These are phyloP conservation scores for Nebria brevicollis DNA, from an alignment of 2,888 invertebrate species.

Conservation along the genomic window DNA sequence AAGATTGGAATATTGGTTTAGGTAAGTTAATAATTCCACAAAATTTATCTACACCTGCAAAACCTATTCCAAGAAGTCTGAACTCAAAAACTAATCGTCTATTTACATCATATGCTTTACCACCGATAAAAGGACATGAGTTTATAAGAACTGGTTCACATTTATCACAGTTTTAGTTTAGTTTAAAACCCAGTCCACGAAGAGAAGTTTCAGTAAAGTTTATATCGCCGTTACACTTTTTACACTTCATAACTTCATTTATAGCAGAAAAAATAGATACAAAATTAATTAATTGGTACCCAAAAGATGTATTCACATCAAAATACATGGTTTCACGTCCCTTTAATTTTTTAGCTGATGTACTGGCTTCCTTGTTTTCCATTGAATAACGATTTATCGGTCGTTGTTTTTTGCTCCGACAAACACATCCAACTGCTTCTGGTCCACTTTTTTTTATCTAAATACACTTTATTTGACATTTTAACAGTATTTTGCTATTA, in stretches of 20 bases:
- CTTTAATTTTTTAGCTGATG: slow-evolving; percentile 5
- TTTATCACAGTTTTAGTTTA: not conserved
- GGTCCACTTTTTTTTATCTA: not conserved
- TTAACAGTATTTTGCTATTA: no score
- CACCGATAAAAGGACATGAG: no score
- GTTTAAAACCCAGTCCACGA: slow-evolving; percentile 8
- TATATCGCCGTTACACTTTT: slow-evolving; percentile 13
- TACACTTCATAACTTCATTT: slow-evolving; percentile 1
- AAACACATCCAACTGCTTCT: not conserved
- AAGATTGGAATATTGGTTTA: slow-evolving; percentile 50
- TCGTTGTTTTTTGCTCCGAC: no score
- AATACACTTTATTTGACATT: not conserved
- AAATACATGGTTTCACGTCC: not conserved
- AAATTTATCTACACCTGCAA: slow-evolving; percentile 49
- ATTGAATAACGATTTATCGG: not conserved
- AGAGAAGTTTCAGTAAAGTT: slow-evolving; percentile 4
- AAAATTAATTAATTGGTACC: slow-evolving; percentile 3
- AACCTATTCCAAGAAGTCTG: slow-evolving; percentile 50
- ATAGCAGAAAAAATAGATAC: slow-evolving; percentile 5
- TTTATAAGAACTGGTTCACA: slow-evolving; percentile 24
- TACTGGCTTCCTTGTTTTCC: not conserved
- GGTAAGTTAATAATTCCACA: slow-evolving; percentile 51
- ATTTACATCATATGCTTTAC: slow-evolving; percentile 50
- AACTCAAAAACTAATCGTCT: slow-evolving; percentile 50
- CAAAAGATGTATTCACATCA: slow-evolving; percentile 3